These are phyloP conservation scores for Pecten maximus DNA, from an alignment of 2,888 invertebrate genomes.

Conservation along the genomic window DNA sequence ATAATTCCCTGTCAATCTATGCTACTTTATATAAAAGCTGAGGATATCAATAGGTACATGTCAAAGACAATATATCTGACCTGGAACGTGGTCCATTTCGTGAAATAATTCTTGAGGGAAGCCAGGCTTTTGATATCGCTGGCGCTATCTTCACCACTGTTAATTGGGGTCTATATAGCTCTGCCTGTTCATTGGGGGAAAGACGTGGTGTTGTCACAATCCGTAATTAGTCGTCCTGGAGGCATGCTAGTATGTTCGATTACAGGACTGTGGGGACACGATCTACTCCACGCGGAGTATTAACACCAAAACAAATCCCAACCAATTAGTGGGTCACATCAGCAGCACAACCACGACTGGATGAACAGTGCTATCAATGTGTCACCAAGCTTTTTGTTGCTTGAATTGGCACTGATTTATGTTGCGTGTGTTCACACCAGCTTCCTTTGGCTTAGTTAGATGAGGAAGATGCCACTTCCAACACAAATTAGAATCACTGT, in stretches of 20 bases:
- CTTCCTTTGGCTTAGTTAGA: neutral
- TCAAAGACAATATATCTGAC: neutral
- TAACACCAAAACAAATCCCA: neutral
- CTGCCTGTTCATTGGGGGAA: neutral
- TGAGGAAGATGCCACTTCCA: no score
- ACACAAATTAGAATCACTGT: neutral
- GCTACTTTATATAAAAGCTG: no score
- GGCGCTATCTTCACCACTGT: neutral
- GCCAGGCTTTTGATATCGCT: neutral
- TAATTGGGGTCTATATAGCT: neutral
- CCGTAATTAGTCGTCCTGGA: neutral
- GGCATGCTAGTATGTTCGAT: no score
- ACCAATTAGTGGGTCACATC: neutral
- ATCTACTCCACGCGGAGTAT: neutral
- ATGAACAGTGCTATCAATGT: neutral
- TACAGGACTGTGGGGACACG: neutral
- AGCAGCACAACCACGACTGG: neutral
- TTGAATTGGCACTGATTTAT: neutral
- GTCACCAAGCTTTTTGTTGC: neutral
- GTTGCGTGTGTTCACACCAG: neutral
- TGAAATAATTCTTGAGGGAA: no score
- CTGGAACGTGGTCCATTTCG: neutral
- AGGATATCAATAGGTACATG: no score
- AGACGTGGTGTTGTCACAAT: neutral
- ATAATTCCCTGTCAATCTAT: no score